Evolutionary conservation across 2,888 invertebrate species (phyloP).

Genomic region (Hyposoter dolosus): DNA sequence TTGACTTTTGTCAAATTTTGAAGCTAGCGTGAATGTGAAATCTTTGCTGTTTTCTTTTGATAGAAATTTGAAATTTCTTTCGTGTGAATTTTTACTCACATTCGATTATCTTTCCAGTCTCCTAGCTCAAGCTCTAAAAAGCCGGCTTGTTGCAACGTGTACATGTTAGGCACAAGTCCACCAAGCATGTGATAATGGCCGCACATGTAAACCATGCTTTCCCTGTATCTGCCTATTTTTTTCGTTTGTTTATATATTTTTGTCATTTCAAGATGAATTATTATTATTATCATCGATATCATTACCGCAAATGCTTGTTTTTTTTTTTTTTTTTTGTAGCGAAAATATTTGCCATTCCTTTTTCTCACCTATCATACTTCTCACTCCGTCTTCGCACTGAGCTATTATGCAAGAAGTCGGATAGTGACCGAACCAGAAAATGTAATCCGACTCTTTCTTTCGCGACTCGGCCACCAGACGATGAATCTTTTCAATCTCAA

Average conservation of each 20-base stretch:
- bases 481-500: constrained; percentile 87
- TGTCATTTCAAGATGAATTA: neutral
- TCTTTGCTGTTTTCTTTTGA: neutral
- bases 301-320: neutral
- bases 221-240: constrained; percentile 86
- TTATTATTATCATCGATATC: too few relatives aligned
- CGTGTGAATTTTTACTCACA: constrained; percentile 85
- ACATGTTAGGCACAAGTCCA: constrained; percentile 93
- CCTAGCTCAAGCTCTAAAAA: constrained; percentile 95
- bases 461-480: constrained; percentile 87
- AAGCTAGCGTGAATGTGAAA: constrained; percentile 49
- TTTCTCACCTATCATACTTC: constrained; percentile 81
- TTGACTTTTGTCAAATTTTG: neutral
- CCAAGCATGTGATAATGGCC: constrained; percentile 96
- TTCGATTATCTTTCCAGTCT: constrained; percentile 96
- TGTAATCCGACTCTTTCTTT: constrained; percentile 86
- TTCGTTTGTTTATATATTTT: neutral
- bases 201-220: constrained; percentile 92
- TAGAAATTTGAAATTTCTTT: neutral
- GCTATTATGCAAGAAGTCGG: constrained; percentile 94
- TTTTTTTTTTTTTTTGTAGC: neutral
- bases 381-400: constrained; percentile 85
- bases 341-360: neutral
- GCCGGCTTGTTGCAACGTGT: constrained; percentile 93
- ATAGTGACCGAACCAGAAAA: constrained; percentile 95